Evolutionary conservation across 1,140 invertebrate genomes (phyloP), one percentile per base, ranked within the genome.

Genomic region (Trichoplusia ni): DNA sequence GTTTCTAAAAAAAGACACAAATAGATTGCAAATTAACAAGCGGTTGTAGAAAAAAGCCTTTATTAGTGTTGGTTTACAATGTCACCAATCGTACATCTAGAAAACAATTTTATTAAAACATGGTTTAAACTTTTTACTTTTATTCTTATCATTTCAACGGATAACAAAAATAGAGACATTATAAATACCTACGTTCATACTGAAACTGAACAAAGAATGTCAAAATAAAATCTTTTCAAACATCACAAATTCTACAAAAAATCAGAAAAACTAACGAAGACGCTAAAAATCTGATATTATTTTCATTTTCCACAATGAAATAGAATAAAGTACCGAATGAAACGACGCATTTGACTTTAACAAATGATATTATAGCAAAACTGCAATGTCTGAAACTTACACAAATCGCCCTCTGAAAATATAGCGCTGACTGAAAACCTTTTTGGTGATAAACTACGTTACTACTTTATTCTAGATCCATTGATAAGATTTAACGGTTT

Each of bases 331-430:
- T 54, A 38, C 21, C 11, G 35, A 19, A 35, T 38, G 51, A 56
- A 56, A 56, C 35, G 51, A 56, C 51, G 51, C 51, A 40, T 56
- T 56, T 56, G 51, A 56, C 51, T 56, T 56, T 56, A 56, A 56
- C 51, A 56, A 56, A 56, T 56, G 51, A 56, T 56, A 56, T 56
- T 38, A 38, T 40, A 56, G 51, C 35, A 23, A 56, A 54, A 56
- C 38, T 56, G 51, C 51, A 56, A 40, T 56, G 51, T 56, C 51
- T 38, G 21, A 56, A 23, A 40, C 23, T 49, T 49, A 40, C 51
- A 56, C 19, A 40, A 56, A 40, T 40, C 51, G 21, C 13, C 35
- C 35, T 38, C n/a, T 25, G 46, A 56, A 56, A 40, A 40, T 56
- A 38, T 51, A 51, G 16, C 7, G 33, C 21, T 25, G 35, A 37